A percentile compares a stretch with the other conserved stretches of the same genome.
phyloP scores from a whole-genome alignment of 2,797 vertebrate species.

The Enteromius anoplus region DNA sequence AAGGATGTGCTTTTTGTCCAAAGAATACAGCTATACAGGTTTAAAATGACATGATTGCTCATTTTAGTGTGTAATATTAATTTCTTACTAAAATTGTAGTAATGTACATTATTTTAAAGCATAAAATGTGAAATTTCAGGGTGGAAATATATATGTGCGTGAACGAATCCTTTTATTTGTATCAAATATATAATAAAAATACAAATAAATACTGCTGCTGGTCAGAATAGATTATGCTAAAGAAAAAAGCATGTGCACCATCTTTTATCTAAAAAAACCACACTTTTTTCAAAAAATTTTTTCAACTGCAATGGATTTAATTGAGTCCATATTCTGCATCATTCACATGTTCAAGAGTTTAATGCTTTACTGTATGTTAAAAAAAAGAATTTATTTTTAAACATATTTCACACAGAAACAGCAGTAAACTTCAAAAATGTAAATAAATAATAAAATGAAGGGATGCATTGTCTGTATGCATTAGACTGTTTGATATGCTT shows the following conservation, averaged over 20 bases:
- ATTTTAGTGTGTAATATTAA: too few species aligned
- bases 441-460: too few species aligned
- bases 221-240: background rate
- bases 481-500: constrained; percentile 4
- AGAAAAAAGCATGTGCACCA: background rate
- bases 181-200: background rate
- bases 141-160: too few species aligned
- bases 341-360: background rate
- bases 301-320: background rate
- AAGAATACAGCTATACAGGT: background rate
- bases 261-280: background rate
- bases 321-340: background rate
- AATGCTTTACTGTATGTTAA: background rate
- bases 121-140: too few species aligned
- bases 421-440: too few species aligned
- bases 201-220: background rate
- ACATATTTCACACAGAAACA: background rate
- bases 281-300: too few species aligned
- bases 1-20: background rate
- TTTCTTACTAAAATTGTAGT: too few species aligned
- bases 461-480: background rate
- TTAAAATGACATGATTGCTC: background rate
- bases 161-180: background rate
- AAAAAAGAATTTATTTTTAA: background rate
- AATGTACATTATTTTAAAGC: too few species aligned